Conservation (phyloP, 2,113 vertebrate species). For the Phocoena sinus region DNA sequence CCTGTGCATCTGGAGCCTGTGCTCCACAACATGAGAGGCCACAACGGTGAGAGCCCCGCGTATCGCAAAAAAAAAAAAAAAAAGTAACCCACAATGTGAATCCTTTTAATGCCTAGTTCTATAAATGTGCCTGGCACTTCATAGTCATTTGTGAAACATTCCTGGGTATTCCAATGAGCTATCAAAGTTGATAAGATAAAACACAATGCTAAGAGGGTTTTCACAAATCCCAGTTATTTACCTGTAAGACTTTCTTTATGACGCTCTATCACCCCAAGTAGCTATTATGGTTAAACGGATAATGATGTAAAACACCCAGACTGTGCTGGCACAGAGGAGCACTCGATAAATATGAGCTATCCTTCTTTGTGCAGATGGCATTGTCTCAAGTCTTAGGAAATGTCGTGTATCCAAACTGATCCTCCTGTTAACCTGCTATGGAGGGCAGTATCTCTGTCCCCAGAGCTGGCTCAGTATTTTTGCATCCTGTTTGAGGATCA, state of each 20-base stretch:
- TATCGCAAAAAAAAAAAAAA: not conserved
- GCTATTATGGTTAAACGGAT: not conserved
- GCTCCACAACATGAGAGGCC: too few relatives aligned
- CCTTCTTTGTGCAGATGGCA: not conserved
- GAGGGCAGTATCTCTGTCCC: not conserved
- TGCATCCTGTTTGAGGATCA: not conserved
- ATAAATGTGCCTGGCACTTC: conserved; percentile 26
- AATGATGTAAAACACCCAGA: not conserved
- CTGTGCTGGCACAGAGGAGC: not conserved
- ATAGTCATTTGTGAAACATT: conserved; percentile 8
- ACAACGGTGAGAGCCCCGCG: too few relatives aligned
- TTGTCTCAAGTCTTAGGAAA: conserved; percentile 13
- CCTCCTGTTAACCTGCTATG: not conserved
- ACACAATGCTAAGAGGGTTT: not conserved
- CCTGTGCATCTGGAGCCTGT: too few relatives aligned
- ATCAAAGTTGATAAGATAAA: conserved; percentile 27
- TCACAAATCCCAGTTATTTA: conserved; percentile 27
- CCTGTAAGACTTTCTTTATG: conserved; percentile 18
- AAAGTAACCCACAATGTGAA: conserved; percentile 8
- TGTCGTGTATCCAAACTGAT: not conserved
- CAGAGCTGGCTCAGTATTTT: not conserved
- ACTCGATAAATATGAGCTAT: not conserved
- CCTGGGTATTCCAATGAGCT: conserved; percentile 24
- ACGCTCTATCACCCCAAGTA: not conserved
- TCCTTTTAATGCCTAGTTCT: conserved; percentile 43